Base-by-base conservation (phyloP, 2,797 vertebrate species). In the Notolepis coatsorum region DNA sequence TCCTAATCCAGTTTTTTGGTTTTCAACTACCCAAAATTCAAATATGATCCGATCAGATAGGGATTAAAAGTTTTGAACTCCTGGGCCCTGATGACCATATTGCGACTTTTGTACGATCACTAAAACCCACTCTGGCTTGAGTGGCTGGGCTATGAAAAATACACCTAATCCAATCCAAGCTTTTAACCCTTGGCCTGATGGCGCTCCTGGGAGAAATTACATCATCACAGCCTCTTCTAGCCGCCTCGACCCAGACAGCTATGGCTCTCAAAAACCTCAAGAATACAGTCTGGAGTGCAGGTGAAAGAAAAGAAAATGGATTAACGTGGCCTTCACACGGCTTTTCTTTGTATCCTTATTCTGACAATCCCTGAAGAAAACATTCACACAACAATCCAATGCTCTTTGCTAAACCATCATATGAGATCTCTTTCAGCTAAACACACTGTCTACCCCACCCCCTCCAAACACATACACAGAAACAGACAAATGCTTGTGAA, bases 91-190 rank as follows among this genome's bases (percentile, higher is more conserved):
- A n/a, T n/a, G n/a, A n/a, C n/a, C n/a, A n/a, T n/a, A n/a, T n/a
- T n/a, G n/a, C n/a, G n/a, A n/a, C 52, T 52, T 20, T 7, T 15
- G 18, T 30, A 23, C 50, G 51, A 10, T 53, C 25, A 8, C 23
- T 21, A 53, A 1, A 24, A 53, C 41, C 51, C 43, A 61, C 51
- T 41, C 46, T 59, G 13, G 33, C 6, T n/a, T 5, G 4, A 46
- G 17, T 39, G 13, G 46, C 24, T 57, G 56, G 21, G 30, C 4
- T 13, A 7, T 21, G 25, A 31, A 35, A 49, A 42, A 31, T 57
- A 33, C n/a, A 43, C 28, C 50, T 52, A 48, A 72, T 70, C 65
- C 48, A 70, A 64, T 54, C 20, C 21, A 54, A 45, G 56, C 65
- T 68, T 68, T 68, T 42, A 62, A 56, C 25, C 56, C 20, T 15